These are phyloP conservation scores for Corythornis cristatus DNA, from an alignment of 2,113 vertebrate species.

Conservation along the genomic window DNA sequence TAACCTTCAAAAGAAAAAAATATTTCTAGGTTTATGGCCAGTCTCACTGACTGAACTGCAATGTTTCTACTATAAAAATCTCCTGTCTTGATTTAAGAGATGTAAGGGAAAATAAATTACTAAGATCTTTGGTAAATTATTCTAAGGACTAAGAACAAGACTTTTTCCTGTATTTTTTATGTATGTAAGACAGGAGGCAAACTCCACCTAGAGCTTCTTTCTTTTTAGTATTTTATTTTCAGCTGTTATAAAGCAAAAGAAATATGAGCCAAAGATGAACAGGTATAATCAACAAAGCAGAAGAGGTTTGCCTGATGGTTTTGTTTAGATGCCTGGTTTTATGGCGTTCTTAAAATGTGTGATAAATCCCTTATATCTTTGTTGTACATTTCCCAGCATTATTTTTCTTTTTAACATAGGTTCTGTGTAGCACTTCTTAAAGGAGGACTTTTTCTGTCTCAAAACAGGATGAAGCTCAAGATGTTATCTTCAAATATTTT, in stretches of 20 bases:
- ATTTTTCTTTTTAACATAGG: background rate
- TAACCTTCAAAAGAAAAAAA: background rate
- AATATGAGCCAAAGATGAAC: background rate
- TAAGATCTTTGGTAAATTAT: background rate
- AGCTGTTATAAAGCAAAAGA: background rate
- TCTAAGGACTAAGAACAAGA: background rate
- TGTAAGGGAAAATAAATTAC: background rate
- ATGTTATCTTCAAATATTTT: background rate
- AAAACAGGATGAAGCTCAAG: background rate
- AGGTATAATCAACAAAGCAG: background rate
- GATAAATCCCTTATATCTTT: background rate
- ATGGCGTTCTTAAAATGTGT: background rate
- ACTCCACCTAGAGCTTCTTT: background rate
- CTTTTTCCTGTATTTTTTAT: background rate
- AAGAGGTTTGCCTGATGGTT: background rate
- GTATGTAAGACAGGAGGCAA: background rate
- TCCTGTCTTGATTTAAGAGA: background rate
- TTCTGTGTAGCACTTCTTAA: background rate
- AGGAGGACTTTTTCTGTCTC: background rate
- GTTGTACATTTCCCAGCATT: background rate
- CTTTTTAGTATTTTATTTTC: background rate
- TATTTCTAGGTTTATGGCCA: background rate
- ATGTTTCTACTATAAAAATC: background rate
- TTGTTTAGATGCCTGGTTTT: background rate
- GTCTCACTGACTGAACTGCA: background rate